Conservation (phyloP, 2,113 vertebrate species). For the Equus przewalskii region DNA sequence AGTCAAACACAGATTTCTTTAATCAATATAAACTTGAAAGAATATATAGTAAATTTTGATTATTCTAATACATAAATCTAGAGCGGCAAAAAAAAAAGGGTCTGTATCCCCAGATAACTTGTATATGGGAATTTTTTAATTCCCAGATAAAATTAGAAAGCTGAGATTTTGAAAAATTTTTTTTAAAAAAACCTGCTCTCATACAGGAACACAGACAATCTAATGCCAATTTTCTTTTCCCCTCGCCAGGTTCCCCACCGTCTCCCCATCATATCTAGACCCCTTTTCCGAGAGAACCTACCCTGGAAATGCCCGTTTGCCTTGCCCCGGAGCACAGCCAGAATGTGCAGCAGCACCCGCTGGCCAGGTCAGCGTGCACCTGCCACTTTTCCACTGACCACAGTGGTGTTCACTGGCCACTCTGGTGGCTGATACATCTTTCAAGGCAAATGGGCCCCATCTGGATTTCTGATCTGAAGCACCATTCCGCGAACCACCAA, state of each 20-base stretch:
- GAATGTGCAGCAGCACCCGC: background rate
- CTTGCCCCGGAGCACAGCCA: fast-evolving
- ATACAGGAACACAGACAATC: background rate
- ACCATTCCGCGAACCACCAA: background rate
- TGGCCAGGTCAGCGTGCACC: background rate
- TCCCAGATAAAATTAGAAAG: background rate
- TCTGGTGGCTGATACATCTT: background rate
- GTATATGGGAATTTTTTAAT: background rate
- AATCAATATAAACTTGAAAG: background rate
- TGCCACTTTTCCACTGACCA: background rate
- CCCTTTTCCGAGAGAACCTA: background rate
- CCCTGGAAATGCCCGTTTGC: background rate
- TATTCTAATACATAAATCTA: background rate
- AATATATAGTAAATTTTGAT: background rate
- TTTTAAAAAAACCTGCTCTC: background rate
- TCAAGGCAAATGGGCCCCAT: background rate
- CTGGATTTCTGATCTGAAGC: background rate
- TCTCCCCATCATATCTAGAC: background rate
- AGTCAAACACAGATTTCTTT: background rate
- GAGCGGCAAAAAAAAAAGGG: background rate
- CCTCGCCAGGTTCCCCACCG: background rate
- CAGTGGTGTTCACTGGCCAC: background rate
- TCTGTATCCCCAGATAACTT: background rate
- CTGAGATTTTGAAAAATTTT: background rate
- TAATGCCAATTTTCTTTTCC: background rate